phyloP scores from a whole-genome alignment of 2,113 vertebrate genomes.

The Camelus bactrianus region DNA sequence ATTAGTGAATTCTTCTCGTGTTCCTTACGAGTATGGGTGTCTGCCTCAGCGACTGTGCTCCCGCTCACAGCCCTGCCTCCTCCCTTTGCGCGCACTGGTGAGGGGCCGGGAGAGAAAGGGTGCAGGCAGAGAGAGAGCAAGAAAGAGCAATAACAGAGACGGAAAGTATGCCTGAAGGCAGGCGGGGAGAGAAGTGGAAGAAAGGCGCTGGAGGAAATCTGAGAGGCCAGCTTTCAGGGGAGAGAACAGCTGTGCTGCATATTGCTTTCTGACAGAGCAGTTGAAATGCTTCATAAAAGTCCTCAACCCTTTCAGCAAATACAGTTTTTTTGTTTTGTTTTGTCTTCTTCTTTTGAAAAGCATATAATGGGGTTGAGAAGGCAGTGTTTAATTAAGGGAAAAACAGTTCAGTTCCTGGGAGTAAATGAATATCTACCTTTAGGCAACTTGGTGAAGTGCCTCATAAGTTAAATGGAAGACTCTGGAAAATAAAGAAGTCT shows the following conservation, averaged over 20 bases:
- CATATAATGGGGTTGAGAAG: slow-evolving; percentile 66
- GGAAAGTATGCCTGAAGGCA: slow-evolving; percentile 78
- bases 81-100: background rate
- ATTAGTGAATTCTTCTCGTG: background rate
- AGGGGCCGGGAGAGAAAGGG: slow-evolving; percentile 41
- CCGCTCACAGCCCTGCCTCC: fast-evolving
- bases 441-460: slow-evolving; percentile 3
- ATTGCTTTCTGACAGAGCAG: slow-evolving; percentile 27
- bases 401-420: slow-evolving; percentile 34
- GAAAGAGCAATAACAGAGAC: slow-evolving; percentile 81
- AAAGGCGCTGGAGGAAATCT: slow-evolving; percentile 79
- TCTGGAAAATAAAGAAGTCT: slow-evolving; percentile 42
- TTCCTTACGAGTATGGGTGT: background rate
- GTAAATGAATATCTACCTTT: slow-evolving; percentile 63
- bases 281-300: slow-evolving; percentile 43
- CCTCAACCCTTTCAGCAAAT: slow-evolving; percentile 43
- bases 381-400: slow-evolving; percentile 72
- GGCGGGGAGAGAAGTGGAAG: slow-evolving; percentile 64
- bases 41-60: too few relatives aligned
- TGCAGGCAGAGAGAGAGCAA: slow-evolving; percentile 51
- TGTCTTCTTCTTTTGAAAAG: slow-evolving; percentile 40
- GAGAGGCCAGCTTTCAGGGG: slow-evolving; percentile 44
- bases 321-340: background rate
- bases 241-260: slow-evolving; percentile 23
- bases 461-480: slow-evolving; percentile 31